phyloP scores from a whole-genome alignment of 2,888 invertebrate genomes.

The Noctua janthe region DNA sequence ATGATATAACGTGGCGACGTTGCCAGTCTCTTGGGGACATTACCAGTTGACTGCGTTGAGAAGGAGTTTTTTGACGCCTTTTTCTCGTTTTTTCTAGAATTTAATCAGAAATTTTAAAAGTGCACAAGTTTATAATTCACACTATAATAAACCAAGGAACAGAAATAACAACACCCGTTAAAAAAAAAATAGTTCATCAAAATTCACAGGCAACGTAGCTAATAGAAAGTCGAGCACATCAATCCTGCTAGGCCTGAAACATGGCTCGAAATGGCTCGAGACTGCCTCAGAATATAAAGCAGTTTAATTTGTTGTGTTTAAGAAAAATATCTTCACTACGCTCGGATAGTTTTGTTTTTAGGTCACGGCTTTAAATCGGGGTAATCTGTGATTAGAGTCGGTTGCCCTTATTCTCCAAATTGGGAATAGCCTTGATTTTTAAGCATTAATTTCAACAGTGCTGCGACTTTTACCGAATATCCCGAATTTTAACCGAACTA shows the following conservation, averaged over 20 bases:
- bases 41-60: no score
- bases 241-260: conserved; percentile 40
- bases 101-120: no score
- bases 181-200: conserved; percentile 34
- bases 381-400: conserved; percentile 8
- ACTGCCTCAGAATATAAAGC: conserved; percentile 44
- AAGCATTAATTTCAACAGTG: background rate
- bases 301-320: conserved; percentile 50
- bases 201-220: conserved; percentile 25
- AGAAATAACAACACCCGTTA: background rate
- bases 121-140: no score
- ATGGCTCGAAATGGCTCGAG: conserved; percentile 21
- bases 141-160: no score
- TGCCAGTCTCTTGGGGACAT: no score
- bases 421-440: background rate
- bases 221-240: conserved; percentile 46
- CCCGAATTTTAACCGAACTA: no score
- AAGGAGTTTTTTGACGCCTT: no score
- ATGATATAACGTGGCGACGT: no score
- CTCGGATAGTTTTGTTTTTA: conserved; percentile 27
- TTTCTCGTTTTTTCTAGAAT: no score
- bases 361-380: conserved; percentile 20
- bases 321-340: conserved; percentile 28
- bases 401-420: conserved; percentile 8
- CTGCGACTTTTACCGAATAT: background rate